Evolutionary conservation across 1,140 invertebrate genomes (phyloP), one percentile per base, ranked within the genome.

Genomic region (Drosophila funebris): DNA sequence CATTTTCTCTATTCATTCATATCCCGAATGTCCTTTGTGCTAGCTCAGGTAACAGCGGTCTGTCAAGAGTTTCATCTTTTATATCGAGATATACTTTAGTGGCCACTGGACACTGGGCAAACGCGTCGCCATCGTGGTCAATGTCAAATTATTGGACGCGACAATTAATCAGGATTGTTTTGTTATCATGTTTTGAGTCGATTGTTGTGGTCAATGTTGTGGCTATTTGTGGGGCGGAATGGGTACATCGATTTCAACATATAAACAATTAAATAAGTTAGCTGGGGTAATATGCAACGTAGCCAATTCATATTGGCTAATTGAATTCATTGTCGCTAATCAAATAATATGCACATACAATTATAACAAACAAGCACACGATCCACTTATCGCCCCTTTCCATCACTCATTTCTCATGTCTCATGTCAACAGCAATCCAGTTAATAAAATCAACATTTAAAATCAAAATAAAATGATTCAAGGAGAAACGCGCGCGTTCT

Each of bases 131-230:
- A 36, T 14, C 36, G 39, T 76, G 76, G 76, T 79, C 80, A 76
- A 76, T 58, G 58, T 9, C 46, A 14, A 46, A 16, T 31, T 20
- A 56, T 18, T 7, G 67, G 62, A 13, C 77, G 64, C 57, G 64
- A 61, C 74, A 52, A 87, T 87, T 87, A 87, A 87, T 87, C 78
- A 76, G 69, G 41, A 44, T 33, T 58, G 46, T 43, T 70, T 70
- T 72, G 39, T 58, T 67, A 18, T 24, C n/a, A 24, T 27, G n/a
- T 31, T 16, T 11, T 6, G 8, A 31, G 9, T 7, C 44, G 56
- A 36, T 63, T 76, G 60, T 76, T 75, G 82, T 82, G 82, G 83
- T 88, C 83, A 87, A 87, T 87, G 75, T 87, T 87, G 82, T 87
- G 82, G 83, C 71, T 58, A 60, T 39, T 72, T 67, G 16, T 50